A percentile compares a stretch with the other conserved stretches of the same genome.
These are phyloP conservation scores for Drosophila rellima DNA, from an alignment of 2,888 invertebrate genomes.

Conservation along the genomic window DNA sequence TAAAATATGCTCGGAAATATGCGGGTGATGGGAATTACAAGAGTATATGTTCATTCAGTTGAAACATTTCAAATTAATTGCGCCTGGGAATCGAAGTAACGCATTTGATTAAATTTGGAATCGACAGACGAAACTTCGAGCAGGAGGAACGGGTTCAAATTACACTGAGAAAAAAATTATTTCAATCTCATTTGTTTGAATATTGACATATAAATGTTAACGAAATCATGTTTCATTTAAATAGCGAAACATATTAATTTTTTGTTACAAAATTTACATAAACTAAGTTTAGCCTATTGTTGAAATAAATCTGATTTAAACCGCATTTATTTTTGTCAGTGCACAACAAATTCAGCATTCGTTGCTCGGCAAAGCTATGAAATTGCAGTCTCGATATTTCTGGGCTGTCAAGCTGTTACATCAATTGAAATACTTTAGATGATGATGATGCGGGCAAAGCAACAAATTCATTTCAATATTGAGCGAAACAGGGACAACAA, in stretches of 20 bases:
- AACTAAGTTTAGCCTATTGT: too few species aligned
- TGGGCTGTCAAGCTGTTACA: slow-evolving; percentile 21
- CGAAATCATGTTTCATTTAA: too few species aligned
- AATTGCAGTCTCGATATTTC: slow-evolving; percentile 41
- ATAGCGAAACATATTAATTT: too few species aligned
- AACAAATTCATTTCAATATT: slow-evolving; percentile 59
- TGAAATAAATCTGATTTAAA: too few species aligned
- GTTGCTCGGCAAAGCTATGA: slow-evolving; percentile 18
- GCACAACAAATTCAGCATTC: slow-evolving; percentile 1
- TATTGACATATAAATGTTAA: too few species aligned
- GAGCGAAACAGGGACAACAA: background rate
- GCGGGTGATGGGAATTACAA: slow-evolving; percentile 33
- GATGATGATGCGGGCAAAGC: slow-evolving; percentile 47
- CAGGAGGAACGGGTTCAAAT: slow-evolving; percentile 35
- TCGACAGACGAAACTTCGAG: slow-evolving; percentile 43
- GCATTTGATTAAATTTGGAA: slow-evolving; percentile 78
- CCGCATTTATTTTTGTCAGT: background rate
- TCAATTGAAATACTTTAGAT: slow-evolving; percentile 47
- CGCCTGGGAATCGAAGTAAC: slow-evolving; percentile 77
- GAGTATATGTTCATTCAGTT: slow-evolving; percentile 55
- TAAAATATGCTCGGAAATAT: slow-evolving; percentile 36
- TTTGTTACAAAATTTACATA: too few species aligned
- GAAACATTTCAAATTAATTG: slow-evolving; percentile 82
- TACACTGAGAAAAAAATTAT: too few species aligned
- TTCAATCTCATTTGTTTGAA: too few species aligned